phyloP scores from a whole-genome alignment of 2,797 vertebrate genomes.

The Enteromius unitaeniatus region DNA sequence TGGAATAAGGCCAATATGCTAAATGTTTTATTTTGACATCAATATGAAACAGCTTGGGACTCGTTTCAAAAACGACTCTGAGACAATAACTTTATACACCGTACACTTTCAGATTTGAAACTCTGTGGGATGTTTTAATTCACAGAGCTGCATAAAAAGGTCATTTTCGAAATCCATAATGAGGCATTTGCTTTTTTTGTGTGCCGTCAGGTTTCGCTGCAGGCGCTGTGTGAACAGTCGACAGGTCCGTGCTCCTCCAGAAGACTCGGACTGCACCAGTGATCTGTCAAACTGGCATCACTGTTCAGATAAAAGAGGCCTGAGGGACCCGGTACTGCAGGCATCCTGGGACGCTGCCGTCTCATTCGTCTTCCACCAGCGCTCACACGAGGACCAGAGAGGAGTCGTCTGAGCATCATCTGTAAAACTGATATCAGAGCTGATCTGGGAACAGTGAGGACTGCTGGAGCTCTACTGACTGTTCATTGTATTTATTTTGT shows the following conservation, averaged over 20 bases:
- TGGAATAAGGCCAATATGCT: too few species aligned
- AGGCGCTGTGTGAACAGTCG: constrained; percentile 88
- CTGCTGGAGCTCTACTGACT: background rate
- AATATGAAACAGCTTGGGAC: too few species aligned
- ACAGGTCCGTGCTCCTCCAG: constrained; percentile 84
- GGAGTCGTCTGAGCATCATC: constrained; percentile 74
- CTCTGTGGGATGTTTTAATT: too few species aligned
- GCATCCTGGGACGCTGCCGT: constrained; percentile 90
- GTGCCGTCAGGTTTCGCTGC: constrained; percentile 85
- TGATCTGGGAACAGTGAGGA: background rate
- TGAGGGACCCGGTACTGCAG: constrained; percentile 88
- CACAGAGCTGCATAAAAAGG: too few species aligned
- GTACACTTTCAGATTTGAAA: too few species aligned
- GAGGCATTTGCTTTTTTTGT: background rate
- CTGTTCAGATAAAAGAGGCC: constrained; percentile 85
- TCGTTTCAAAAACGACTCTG: too few species aligned
- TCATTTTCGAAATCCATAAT: too few species aligned
- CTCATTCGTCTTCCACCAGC: constrained; percentile 93
- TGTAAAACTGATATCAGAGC: background rate
- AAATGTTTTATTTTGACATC: too few species aligned
- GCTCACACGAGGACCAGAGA: constrained; percentile 90
- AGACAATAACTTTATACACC: too few species aligned
- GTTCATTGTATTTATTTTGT: constrained; percentile 26
- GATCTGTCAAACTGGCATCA: constrained; percentile 97
- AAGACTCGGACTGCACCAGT: constrained; percentile 88